Conservation (phyloP, 2,797 vertebrate genomes). For the Meda fulgida region DNA sequence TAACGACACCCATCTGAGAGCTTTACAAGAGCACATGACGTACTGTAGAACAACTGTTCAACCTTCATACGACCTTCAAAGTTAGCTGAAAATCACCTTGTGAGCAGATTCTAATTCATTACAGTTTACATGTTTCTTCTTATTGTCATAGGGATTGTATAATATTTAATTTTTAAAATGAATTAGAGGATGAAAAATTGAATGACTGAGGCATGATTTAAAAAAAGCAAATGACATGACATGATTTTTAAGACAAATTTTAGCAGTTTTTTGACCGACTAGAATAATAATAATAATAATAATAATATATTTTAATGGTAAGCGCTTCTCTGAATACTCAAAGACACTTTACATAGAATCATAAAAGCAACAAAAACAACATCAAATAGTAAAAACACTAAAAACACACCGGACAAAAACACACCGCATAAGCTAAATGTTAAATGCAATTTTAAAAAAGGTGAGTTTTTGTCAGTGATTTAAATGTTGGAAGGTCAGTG, state of each 20-base stretch:
- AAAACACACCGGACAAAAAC: no score
- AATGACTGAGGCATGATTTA: constrained; percentile 1
- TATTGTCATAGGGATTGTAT: not conserved
- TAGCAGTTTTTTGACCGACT: not conserved
- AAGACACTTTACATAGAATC: no score
- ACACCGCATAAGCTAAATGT: no score
- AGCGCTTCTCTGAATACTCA: no score
- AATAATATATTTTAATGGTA: no score
- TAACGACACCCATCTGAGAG: constrained; percentile 4
- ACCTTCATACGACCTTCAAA: not conserved
- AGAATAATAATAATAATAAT: not conserved
- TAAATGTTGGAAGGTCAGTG: no score
- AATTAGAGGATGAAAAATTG: not conserved
- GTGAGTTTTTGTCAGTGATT: no score
- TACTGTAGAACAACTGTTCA: not conserved
- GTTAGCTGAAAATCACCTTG: not conserved
- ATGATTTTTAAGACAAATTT: not conserved
- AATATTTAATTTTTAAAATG: not conserved
- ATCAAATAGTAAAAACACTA: no score
- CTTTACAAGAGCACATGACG: constrained; percentile 9
- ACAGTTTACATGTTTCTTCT: not conserved
- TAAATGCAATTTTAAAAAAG: no score
- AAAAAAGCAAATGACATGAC: not conserved
- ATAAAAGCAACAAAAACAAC: no score
- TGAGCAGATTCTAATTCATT: not conserved